Base-by-base conservation (phyloP, 2,113 vertebrate genomes). In the Megaceryle torquata region DNA sequence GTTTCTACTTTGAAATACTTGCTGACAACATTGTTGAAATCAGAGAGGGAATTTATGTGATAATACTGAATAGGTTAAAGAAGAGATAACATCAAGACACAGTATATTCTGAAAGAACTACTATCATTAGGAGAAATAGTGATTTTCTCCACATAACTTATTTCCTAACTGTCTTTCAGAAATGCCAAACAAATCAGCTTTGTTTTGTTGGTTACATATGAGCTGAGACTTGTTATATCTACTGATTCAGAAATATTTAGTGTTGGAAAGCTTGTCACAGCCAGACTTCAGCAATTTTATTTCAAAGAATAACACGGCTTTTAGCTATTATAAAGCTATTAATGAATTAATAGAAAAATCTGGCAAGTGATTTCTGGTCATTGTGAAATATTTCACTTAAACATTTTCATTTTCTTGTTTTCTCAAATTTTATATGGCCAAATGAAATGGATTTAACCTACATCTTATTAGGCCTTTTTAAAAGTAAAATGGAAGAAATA, bases 1-100 rank as follows among this genome's bases (percentile, higher is more conserved):
- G 61, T 68, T 94, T 92, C 88, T 82, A 16, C 69, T 84, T 92
- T 76, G 72, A 80, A 82, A 86, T 94, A 92, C 78, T 86, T 95
- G 76, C 65, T 93, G 92, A 79, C 57, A 82, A 21, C 25, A 64
- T 53, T 82, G 83, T 65, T 71, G 88, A 93, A 92, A 94, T 71
- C 76, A 78, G 82, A 74, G 51, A n/a, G 51, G 39, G 33, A 90
- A 77, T 89, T 91, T 78, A 79, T 92, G 53, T 75, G 53, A 60
- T 88, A 90, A 84, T 79, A 84, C 13, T 76, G 48, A 81, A 68
- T 28, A 91, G 28, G 54, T 76, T 93, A 89, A 95, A 69, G 88
- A 82, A 86, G 69, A 89, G 80, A 79, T 82, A 93, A 79, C 37
- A 88, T 86, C 80, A 85, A 64, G 87, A 64, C 39, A 69, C 22